These are phyloP conservation scores for Dendrolimus kikuchii DNA, from an alignment of 1,140 invertebrate genomes.

Conservation along the genomic window DNA sequence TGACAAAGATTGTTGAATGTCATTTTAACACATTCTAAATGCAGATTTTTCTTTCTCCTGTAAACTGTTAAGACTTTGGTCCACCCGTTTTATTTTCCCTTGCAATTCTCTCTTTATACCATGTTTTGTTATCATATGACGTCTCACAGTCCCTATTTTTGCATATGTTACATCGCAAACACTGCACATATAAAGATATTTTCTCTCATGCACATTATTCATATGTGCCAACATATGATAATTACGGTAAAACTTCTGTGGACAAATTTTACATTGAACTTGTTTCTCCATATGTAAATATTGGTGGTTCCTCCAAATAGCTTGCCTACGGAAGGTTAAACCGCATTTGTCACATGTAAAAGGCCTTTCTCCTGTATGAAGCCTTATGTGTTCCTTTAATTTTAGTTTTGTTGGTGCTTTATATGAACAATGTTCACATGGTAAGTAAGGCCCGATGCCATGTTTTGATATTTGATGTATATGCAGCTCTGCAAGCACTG, in stretches of 20 bases:
- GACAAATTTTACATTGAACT: constrained; percentile 45
- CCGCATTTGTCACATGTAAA: constrained; percentile 58
- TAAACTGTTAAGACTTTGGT: no score
- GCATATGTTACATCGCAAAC: constrained; percentile 48
- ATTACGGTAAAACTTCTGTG: constrained; percentile 37
- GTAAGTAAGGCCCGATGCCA: constrained; percentile 34
- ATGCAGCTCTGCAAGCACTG: constrained; percentile 27
- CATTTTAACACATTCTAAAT: no score
- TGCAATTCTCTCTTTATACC: constrained; percentile 51
- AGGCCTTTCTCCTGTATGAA: constrained; percentile 54
- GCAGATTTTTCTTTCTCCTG: no score
- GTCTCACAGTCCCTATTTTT: constrained; percentile 39
- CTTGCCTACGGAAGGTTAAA: constrained; percentile 45
- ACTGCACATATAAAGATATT: constrained; percentile 47
- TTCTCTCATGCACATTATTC: constrained; percentile 48
- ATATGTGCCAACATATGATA: constrained; percentile 43
- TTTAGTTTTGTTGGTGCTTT: constrained; percentile 43
- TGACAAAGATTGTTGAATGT: no score
- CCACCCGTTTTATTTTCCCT: constrained; percentile 41
- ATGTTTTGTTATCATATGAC: constrained; percentile 47
- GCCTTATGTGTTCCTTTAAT: constrained; percentile 45
- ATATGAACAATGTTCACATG: constrained; percentile 45
- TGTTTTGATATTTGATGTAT: constrained; percentile 39
- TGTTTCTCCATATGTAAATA: constrained; percentile 47
- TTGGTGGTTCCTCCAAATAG: constrained; percentile 51